phyloP scores from a whole-genome alignment of 1,140 invertebrate genomes.

The Pseudobourletiella spinata region DNA sequence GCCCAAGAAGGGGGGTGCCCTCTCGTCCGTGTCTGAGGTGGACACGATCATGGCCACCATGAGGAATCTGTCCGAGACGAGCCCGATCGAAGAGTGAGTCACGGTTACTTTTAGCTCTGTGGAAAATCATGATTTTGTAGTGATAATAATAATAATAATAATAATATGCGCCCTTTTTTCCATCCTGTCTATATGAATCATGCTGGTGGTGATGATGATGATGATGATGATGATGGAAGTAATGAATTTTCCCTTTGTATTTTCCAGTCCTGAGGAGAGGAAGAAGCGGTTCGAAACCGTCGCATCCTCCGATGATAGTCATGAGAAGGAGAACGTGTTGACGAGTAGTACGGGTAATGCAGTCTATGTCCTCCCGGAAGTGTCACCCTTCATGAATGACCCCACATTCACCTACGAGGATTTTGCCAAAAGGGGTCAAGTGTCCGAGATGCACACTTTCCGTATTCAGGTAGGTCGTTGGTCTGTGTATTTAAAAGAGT shows the following conservation, averaged over 20 bases:
- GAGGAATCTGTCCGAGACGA: slow-evolving; percentile 34
- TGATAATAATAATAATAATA: no score
- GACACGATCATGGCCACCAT: slow-evolving; percentile 34
- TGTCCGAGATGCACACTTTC: slow-evolving; percentile 65
- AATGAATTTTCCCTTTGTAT: no score
- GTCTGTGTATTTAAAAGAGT: no score
- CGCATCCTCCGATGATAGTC: slow-evolving; percentile 28
- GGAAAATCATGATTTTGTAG: no score
- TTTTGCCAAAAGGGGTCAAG: slow-evolving; percentile 62
- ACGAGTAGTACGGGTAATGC: slow-evolving; percentile 3
- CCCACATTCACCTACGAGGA: slow-evolving; percentile 69
- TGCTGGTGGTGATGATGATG: background rate
- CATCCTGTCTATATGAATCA: background rate
- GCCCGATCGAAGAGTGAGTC: slow-evolving; percentile 34
- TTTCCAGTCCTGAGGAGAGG: slow-evolving; percentile 30
- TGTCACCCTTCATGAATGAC: slow-evolving; percentile 66
- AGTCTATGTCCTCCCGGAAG: slow-evolving; percentile 46
- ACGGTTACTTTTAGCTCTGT: no score
- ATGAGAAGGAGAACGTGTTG: slow-evolving; percentile 31
- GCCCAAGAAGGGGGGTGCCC: slow-evolving; percentile 15
- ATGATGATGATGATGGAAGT: no score
- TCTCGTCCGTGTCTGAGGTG: slow-evolving; percentile 20
- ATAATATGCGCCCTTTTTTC: background rate
- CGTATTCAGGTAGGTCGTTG: slow-evolving; percentile 55
- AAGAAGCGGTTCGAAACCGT: slow-evolving; percentile 35